A percentile compares a stretch with the other conserved stretches of the same genome.
These are phyloP conservation scores for Tachina grossa DNA, from an alignment of 2,888 invertebrate genomes.

Conservation along the genomic window DNA sequence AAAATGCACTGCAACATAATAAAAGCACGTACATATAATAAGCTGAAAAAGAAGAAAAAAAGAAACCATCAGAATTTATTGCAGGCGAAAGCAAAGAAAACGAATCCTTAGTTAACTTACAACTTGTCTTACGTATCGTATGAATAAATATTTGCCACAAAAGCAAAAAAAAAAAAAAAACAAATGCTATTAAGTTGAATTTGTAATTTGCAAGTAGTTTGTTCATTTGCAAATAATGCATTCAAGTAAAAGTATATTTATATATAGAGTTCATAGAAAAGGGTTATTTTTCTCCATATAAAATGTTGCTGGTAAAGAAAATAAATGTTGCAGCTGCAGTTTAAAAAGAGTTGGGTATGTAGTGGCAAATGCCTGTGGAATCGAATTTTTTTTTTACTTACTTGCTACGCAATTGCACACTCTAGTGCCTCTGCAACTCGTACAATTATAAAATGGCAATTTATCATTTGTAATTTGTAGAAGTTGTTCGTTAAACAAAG, in stretches of 20 bases:
- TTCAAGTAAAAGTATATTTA: not conserved
- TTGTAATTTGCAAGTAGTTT: constrained; percentile 67
- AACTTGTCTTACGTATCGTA: not conserved
- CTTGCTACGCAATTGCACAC: constrained; percentile 4
- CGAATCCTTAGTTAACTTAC: not conserved
- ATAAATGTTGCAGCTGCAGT: constrained; percentile 40
- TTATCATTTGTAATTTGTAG: constrained; percentile 69
- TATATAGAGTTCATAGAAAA: constrained; percentile 27
- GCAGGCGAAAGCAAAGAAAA: constrained; percentile 36
- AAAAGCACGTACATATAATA: constrained; percentile 20
- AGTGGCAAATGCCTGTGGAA: constrained; percentile 28
- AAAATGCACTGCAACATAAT: constrained; percentile 26
- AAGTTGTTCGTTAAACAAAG: constrained; percentile 68
- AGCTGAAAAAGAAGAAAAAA: constrained; percentile 36
- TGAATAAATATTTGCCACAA: constrained; percentile 9
- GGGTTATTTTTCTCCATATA: constrained; percentile 54
- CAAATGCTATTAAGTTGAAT: constrained; percentile 60
- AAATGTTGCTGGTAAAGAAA: constrained; percentile 52
- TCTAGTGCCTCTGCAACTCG: constrained; percentile 9
- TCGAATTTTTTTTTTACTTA: constrained; percentile 45
- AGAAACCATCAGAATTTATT: constrained; percentile 64
- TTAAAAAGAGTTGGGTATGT: not conserved
- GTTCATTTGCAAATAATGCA: constrained; percentile 25
- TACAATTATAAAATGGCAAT: constrained; percentile 67
- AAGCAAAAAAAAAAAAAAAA: not conserved